Base-by-base conservation (phyloP, 2,888 invertebrate genomes). In the Cerastis rubricosa region DNA sequence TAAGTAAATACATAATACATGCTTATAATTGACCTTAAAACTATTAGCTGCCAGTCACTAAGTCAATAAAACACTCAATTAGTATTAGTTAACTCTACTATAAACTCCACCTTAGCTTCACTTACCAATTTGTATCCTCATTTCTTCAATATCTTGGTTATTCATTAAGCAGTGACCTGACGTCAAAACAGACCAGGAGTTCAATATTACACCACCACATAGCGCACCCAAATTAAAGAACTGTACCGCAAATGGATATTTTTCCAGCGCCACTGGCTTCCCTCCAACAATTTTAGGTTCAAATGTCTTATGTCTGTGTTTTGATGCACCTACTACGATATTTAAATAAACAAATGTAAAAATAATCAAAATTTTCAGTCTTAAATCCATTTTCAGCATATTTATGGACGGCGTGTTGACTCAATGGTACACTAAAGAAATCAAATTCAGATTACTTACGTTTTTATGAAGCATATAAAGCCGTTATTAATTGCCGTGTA, bases 161-260 rank as follows among this genome's bases (percentile, higher is more conserved):
- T 74, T 72, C 45, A 92, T 92, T 43, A 96, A 91, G 73, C 96
- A 96, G 82, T 96, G 95, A 0, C 93, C 95, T 1, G 95, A 91
- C 0, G 95, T 94, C 29, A 95, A 81, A 4, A 95, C 69, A 6
- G 90, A 81, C 92, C 93, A 95, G 59, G 93, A 94, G 68, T 93
- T 93, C 3, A 95, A 11, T 12, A 96, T 93, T 0, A 90, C 91
- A 0, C 94, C 95, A 11, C 93, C 93, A 78, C 95, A 95, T 57
- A 95, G 80, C 1, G 91, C 79, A 0, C 93, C 94, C 12, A 80
- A 72, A 78, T 95, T 95, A 57, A 91, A 93, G 67, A 96, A 90
- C 77, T 94, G 91, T 0, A 91, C 92, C 2, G 93, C 89, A 68
- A 87, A 92, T 0, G 95, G 95, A 72, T 90, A 93, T 2, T 72